phyloP scores from a whole-genome alignment of 2,113 vertebrate genomes.

The Cariama cristata region DNA sequence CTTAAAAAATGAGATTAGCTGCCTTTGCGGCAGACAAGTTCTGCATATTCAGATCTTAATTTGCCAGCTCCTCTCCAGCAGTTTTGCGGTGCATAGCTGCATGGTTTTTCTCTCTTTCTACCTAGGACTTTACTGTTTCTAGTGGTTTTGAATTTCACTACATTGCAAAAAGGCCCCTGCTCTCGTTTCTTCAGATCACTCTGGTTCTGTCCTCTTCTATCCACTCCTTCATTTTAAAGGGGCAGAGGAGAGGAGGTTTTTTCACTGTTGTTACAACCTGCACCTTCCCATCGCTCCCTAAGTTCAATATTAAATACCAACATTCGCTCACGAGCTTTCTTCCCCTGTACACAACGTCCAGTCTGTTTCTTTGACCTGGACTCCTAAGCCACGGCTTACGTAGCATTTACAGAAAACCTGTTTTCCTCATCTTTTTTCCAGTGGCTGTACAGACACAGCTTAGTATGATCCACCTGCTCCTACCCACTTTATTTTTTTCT shows the following conservation, averaged over 20 bases:
- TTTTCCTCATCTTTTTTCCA: not conserved
- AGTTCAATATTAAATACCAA: not conserved
- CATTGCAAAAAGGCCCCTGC: not conserved
- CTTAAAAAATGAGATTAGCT: not conserved
- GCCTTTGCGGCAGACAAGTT: not conserved
- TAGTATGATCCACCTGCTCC: not conserved
- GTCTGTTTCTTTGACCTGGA: not conserved
- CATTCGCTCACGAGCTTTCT: not conserved
- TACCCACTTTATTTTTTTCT: not conserved
- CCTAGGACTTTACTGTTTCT: not conserved
- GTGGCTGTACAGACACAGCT: not conserved
- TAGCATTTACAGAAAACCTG: not conserved
- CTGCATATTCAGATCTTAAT: not conserved
- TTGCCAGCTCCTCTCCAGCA: not conserved
- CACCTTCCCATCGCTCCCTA: not conserved
- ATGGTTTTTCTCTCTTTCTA: not conserved
- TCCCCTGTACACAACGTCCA: not conserved
- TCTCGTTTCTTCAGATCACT: not conserved
- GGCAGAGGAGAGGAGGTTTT: not conserved
- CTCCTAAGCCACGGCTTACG: not conserved
- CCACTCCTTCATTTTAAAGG: not conserved
- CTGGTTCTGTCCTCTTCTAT: not conserved
- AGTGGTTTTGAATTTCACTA: slow-evolving; percentile 55
- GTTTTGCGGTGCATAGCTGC: not conserved
- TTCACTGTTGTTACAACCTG: not conserved